A percentile compares a stretch with the other conserved stretches of the same genome.
phyloP scores from a whole-genome alignment of 2,888 invertebrate genomes.

The Meteorus cinctellus region DNA sequence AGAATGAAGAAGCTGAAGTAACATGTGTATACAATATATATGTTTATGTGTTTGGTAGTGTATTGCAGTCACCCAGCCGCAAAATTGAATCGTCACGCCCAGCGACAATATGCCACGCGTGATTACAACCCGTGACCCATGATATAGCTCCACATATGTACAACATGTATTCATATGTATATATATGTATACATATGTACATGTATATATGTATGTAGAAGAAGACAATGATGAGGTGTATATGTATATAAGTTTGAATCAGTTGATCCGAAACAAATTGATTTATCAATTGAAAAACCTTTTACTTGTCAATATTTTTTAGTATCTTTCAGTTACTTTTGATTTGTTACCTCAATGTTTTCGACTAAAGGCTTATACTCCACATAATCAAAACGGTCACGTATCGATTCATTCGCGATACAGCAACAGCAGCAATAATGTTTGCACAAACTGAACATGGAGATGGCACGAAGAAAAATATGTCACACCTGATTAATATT shows the following conservation, averaged over 20 bases:
- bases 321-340: neutral
- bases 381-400: slow-evolving; percentile 64
- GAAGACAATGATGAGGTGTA: slow-evolving; percentile 4
- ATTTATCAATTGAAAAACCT: neutral
- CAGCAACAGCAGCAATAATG: slow-evolving; percentile 57
- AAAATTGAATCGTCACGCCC: slow-evolving; percentile 45
- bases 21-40: neutral
- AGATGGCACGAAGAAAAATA: slow-evolving; percentile 24
- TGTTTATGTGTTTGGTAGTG: slow-evolving; percentile 8
- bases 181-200: slow-evolving; percentile 4
- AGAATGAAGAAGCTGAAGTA: too few relatives aligned
- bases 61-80: slow-evolving; percentile 37
- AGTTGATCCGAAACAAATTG: slow-evolving; percentile 39
- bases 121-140: slow-evolving; percentile 42
- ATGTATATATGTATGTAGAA: neutral
- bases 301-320: neutral
- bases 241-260: neutral
- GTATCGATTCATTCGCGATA: slow-evolving; percentile 41
- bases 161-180: neutral
- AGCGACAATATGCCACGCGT: slow-evolving; percentile 41
- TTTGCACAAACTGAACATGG: slow-evolving; percentile 37
- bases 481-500: neutral
- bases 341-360: slow-evolving; percentile 55
- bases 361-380: slow-evolving; percentile 63
- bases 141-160: slow-evolving; percentile 15